Base-by-base conservation (phyloP, 2,888 invertebrate genomes). In the Mythimna pallens region DNA sequence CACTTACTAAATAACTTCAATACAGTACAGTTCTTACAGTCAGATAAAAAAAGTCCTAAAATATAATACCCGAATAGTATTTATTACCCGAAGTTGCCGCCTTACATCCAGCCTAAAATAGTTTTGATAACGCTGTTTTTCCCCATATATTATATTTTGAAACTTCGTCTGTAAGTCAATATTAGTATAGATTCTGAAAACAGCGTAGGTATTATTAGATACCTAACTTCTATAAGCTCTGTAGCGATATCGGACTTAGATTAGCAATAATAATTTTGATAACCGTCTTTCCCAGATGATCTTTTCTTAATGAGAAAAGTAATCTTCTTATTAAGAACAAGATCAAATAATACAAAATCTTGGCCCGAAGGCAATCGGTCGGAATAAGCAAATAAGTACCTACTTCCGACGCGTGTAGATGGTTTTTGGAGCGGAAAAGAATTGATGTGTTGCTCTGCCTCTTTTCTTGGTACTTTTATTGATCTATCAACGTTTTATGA, bases 381-480 rank as follows among this genome's bases (percentile, higher is more conserved):
- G 67, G 70, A 62, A 76, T 65, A 82, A 85, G 82, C 78, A 79
- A 80, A 67, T 71, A 68, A 55, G 25, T 72, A 40, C 65, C 40
- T 62, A 30, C 72, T 68, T 54, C 17, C 65, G 71, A 76, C 73
- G 67, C 75, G 72, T 75, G 79, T 80, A 77, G 69, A 66, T 65
- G 65, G 55, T 83, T 81, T 86, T 80, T 84, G 77, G 81, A 70
- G 80, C 73, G 79, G 79, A 82, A 87, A 76, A 70, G 77, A 84
- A 77, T 80, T 70, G 78, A 67, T 63, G 77, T 69, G 71, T 77
- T 78, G 62, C 58, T 62, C 54, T 64, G 63, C 59, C 62, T 63
- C 40, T 47, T 55, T 47, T 40, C 52, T 80, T 40, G 63, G 50
- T 66, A 63, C 70, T 67, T 70, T 73, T 67, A 73, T 73, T 70